phyloP scores from a whole-genome alignment of 2,888 invertebrate genomes.

The Orgyia antiqua region DNA sequence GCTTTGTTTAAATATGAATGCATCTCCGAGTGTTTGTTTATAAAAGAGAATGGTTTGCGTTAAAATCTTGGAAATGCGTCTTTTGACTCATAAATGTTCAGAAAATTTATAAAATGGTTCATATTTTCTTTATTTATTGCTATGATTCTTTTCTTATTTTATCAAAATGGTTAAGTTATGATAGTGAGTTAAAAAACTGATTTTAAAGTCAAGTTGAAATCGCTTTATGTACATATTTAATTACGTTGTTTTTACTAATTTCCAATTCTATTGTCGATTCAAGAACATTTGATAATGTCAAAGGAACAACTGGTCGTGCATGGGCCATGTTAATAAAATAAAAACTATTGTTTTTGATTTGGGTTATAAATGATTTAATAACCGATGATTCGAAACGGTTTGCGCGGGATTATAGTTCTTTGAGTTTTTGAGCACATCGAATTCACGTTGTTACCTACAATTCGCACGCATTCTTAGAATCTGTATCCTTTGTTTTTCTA shows the following conservation, averaged over 20 bases:
- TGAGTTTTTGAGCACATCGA: conserved; percentile 23
- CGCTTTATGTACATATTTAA: too few species aligned
- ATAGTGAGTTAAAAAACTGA: too few species aligned
- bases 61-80: too few species aligned
- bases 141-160: too few species aligned
- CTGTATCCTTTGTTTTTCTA: conserved; percentile 20
- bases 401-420: conserved; percentile 18
- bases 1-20: conserved; percentile 8
- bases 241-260: too few species aligned
- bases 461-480: conserved; percentile 25
- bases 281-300: conserved; percentile 7
- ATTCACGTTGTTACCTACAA: conserved; percentile 16
- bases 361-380: conserved; percentile 25
- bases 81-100: too few species aligned
- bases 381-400: conserved; percentile 24
- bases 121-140: too few species aligned
- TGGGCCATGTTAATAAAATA: conserved; percentile 15
- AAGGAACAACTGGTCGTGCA: conserved; percentile 8
- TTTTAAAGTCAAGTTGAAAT: too few species aligned
- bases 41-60: conserved; percentile 1
- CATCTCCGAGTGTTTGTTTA: conserved; percentile 1
- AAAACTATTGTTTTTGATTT: conserved; percentile 25
- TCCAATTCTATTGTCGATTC: neutral
- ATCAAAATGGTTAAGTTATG: too few species aligned
- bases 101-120: too few species aligned